Conservation (phyloP, 2,888 invertebrate species). For the Perdita meconis region DNA sequence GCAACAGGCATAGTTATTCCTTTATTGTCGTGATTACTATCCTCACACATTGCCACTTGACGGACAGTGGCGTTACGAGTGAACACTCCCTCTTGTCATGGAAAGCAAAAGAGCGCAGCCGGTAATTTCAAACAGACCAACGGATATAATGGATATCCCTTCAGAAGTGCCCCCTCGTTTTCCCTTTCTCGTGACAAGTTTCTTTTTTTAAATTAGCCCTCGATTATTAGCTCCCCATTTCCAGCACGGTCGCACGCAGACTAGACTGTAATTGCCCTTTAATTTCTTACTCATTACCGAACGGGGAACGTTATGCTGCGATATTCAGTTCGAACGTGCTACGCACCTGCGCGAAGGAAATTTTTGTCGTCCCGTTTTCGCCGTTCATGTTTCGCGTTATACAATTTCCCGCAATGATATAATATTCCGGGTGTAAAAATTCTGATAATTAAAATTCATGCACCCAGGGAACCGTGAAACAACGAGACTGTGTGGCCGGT, state of each 20-base stretch:
- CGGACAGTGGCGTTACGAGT: slow-evolving; percentile 50
- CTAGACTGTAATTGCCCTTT: slow-evolving; percentile 14
- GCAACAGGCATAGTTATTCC: slow-evolving; percentile 63
- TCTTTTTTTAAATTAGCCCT: background rate
- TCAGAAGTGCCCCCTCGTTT: slow-evolving; percentile 10
- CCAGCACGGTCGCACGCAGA: slow-evolving; percentile 1
- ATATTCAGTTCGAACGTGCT: background rate
- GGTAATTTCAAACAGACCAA: slow-evolving; percentile 48
- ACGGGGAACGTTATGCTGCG: background rate
- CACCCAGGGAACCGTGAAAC: slow-evolving; percentile 9
- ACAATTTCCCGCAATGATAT: background rate
- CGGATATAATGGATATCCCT: slow-evolving; percentile 47
- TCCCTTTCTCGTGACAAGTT: background rate
- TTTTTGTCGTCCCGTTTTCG: slow-evolving; percentile 8
- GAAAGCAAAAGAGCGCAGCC: slow-evolving; percentile 23
- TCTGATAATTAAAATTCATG: slow-evolving; percentile 58
- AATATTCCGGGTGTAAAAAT: slow-evolving; percentile 44
- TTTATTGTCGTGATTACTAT: slow-evolving; percentile 70
- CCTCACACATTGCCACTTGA: slow-evolving; percentile 62
- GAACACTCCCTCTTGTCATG: slow-evolving; percentile 33
- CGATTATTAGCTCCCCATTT: slow-evolving; percentile 2
- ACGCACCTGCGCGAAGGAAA: background rate
- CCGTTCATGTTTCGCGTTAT: slow-evolving; percentile 6
- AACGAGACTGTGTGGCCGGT: background rate
- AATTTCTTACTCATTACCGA: background rate